Evolutionary conservation across 2,113 vertebrate species (phyloP).

Genomic region (Taxidea taxus): DNA sequence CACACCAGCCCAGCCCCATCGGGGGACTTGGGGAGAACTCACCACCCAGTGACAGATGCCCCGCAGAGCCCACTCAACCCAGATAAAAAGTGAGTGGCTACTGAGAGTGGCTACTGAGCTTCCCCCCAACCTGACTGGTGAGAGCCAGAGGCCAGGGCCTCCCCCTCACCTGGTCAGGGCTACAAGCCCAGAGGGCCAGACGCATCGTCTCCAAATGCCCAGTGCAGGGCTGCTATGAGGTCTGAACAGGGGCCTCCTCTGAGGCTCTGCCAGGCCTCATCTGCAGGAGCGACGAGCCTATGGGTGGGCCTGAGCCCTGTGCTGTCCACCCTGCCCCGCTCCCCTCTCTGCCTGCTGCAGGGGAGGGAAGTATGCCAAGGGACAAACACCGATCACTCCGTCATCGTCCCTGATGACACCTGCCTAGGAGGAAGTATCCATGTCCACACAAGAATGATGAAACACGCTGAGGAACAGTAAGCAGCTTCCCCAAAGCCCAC

Average conservation of each 20-base stretch:
- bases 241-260: neutral
- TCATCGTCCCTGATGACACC: neutral
- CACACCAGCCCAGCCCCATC: neutral
- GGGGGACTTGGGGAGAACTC: slow-evolving; percentile 69
- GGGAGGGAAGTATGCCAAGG: neutral
- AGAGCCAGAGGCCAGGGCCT: neutral
- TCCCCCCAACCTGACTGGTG: neutral
- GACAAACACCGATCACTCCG: neutral
- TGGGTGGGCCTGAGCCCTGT: neutral
- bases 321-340: neutral
- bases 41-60: slow-evolving; percentile 70
- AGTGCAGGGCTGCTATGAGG: neutral
- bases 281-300: neutral
- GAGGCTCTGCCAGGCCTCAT: neutral
- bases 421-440: neutral
- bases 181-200: neutral
- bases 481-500: neutral
- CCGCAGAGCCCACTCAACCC: slow-evolving; percentile 73
- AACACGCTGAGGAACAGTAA: neutral
- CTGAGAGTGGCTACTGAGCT: slow-evolving; percentile 62
- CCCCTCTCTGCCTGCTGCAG: neutral
- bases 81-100: slow-evolving; percentile 67
- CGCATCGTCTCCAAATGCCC: neutral
- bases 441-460: neutral
- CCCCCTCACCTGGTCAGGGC: neutral